Base-by-base conservation (phyloP, 2,888 invertebrate genomes). In the Melipona beecheii region DNA sequence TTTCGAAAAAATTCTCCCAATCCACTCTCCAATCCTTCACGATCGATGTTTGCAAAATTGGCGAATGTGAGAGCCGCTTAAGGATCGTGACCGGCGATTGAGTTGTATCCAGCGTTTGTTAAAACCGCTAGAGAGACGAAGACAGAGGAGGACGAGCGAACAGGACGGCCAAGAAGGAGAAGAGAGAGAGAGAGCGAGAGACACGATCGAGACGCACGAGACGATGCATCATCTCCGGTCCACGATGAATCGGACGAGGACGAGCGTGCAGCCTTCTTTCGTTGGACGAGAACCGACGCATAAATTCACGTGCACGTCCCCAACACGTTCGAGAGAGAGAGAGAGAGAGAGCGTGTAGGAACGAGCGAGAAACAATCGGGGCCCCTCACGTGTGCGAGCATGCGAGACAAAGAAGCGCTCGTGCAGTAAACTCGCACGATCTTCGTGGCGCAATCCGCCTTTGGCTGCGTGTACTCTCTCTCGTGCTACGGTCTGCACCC, bases 31-130 rank as follows among this genome's bases (percentile, higher is more conserved):
- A 52, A 19, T 52, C 52, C 21, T 9, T 43, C 43, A 43, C 43
- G 43, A 43, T 43, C 43, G 43, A 43, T 43, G 27, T 60, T 60
- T 60, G 31, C 11, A 31, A 21, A 19, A 13, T 64, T 21, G 13
- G 60, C 75, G 82, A 66, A 72, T 89, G 89, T 90, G 89, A 87
- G 86, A 78, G 85, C 83, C 82, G 83, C 90, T 90, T 90, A 86
- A 90, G 89, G 83, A 89, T 87, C 90, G 90, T 90, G 90, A 90
- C 90, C 86, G 86, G 86, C 90, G 90, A 90, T 90, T 90, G 90
- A 90, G 90, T 90, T 90, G 90, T 90, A 90, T 89, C 89, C 89
- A 89, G 82, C 89, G 89, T 89, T 89, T 89, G 89, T 89, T 90
- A 89, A 85, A 86, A 70, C 85, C 75, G 89, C 87, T 81, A 73